Evolutionary conservation across 2,888 invertebrate species (phyloP).

Genomic region (Caradrina clavipalpis): DNA sequence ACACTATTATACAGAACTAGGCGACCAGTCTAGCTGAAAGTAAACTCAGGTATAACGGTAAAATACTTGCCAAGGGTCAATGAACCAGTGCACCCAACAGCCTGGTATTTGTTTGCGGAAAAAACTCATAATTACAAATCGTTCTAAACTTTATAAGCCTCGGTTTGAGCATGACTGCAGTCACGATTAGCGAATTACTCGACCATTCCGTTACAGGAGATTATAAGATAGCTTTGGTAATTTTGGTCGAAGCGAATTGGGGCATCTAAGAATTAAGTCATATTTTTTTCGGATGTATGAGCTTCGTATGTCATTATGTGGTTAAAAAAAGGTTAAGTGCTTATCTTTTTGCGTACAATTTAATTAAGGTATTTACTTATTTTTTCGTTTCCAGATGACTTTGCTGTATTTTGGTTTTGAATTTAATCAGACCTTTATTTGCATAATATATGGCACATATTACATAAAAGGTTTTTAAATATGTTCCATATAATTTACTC

Average conservation of each 20-base stretch:
- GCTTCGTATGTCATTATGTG: slow-evolving; percentile 19
- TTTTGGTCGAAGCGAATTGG: slow-evolving; percentile 49
- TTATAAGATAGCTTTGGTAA: slow-evolving; percentile 50
- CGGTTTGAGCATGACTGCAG: slow-evolving; percentile 47
- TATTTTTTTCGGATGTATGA: slow-evolving; percentile 25
- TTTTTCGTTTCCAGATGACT: not conserved
- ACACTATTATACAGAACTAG: slow-evolving; percentile 50
- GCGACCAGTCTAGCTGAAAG: slow-evolving; percentile 76
- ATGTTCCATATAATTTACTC: too few relatives aligned
- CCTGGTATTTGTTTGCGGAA: slow-evolving; percentile 73
- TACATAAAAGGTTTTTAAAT: too few relatives aligned
- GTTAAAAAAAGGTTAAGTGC: slow-evolving; percentile 20
- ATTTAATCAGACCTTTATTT: not conserved
- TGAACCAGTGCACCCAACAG: slow-evolving; percentile 70
- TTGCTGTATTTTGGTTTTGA: not conserved
- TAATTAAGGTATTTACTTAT: not conserved
- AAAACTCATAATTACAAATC: slow-evolving; percentile 66
- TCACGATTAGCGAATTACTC: slow-evolving; percentile 61
- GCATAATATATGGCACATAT: not conserved
- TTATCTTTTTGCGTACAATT: not conserved
- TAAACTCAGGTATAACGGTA: slow-evolving; percentile 79
- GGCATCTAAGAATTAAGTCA: slow-evolving; percentile 39
- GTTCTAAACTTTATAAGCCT: slow-evolving; percentile 53
- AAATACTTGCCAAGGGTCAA: slow-evolving; percentile 72
- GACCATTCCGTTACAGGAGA: slow-evolving; percentile 56